Conservation (phyloP, 2,888 invertebrate genomes). For the Arenicola marina region DNA sequence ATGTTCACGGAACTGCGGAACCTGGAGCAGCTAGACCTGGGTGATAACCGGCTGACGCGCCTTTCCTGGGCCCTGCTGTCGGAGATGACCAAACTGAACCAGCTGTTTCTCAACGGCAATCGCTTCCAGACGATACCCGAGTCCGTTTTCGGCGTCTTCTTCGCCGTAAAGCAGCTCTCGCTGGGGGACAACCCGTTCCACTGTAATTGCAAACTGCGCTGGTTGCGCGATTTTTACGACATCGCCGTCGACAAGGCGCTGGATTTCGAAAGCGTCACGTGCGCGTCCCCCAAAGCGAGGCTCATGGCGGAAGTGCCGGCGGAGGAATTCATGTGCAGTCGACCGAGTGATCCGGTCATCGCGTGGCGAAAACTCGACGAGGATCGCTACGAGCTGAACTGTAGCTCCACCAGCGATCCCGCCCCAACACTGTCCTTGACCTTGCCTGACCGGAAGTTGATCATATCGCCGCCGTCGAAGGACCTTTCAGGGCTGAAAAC, state of each 20-base stretch:
- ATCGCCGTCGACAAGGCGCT: constrained; percentile 22
- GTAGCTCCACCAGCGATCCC: constrained; percentile 27
- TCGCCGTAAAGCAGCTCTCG: constrained; percentile 28
- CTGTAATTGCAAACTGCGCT: constrained; percentile 32
- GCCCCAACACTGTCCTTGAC: constrained; percentile 28
- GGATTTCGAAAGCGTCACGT: constrained; percentile 23
- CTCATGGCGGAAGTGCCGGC: constrained; percentile 9
- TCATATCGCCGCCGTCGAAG: constrained; percentile 28
- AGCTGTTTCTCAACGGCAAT: constrained; percentile 26
- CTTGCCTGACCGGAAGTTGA: constrained; percentile 11
- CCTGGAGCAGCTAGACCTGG: constrained; percentile 21
- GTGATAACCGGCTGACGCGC: constrained; percentile 19
- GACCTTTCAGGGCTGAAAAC: constrained; percentile 26
- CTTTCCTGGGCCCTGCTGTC: constrained; percentile 23
- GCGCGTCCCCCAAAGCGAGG: constrained; percentile 17
- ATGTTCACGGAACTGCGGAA: constrained; percentile 15
- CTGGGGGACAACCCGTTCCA: constrained; percentile 29
- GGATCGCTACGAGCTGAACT: constrained; percentile 22
- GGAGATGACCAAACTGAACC: constrained; percentile 24
- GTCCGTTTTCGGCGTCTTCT: constrained; percentile 19
- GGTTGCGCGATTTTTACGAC: constrained; percentile 27
- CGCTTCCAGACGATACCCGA: constrained; percentile 27
- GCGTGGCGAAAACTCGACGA: constrained; percentile 12
- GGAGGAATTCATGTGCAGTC: constrained; percentile 16
- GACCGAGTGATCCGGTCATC: constrained; percentile 19